Evolutionary conservation across 1,140 invertebrate genomes (phyloP), one percentile per base, ranked within the genome.

Genomic region (Latrodectus geometricus): DNA sequence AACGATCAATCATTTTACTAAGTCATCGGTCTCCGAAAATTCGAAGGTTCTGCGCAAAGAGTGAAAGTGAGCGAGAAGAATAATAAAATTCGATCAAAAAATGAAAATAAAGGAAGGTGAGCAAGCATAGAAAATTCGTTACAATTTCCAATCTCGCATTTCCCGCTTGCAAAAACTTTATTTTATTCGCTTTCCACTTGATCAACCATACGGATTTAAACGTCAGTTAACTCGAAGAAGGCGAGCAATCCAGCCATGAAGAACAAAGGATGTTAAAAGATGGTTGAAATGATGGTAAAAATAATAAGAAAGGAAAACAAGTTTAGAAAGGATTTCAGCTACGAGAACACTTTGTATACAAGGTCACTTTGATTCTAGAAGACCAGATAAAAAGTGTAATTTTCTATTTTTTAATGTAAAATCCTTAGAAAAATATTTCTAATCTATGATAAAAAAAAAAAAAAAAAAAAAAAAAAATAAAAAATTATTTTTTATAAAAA

Each of bases 161-260:
- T 21, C 50, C 74, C 50, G 74, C 54, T 69, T 76, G 20, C 21
- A 54, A 49, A 11, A 52, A 17, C 54, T 77, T 14, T 52, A 17
- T 54, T 56, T 76, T 79, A 79, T 79, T 79, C 76, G 9, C 9
- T 65, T 52, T 81, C n/a, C 79, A 68, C 79, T 21, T 81, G 79
- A 81, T 81, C 79, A 72, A 14, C 79, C 79, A 72, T 35, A 70
- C 50, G 79, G 23, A 81, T 72, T 68, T 17, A 56, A 81, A 49
- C 68, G 66, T 20, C 48, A 66, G 70, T 81, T 70, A 81, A 52
- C 49, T 79, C 50, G 48, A 14, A 61, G 17, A 17, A 61, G 54
- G 68, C 23, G 9, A 72, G 21, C 52, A 17, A 15, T 23, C 48
- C 68, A 49, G 23, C 48, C 79, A 23, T 72, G 65, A 69, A 70